Percentiles rank a stretch among this genome's conserved stretches.
Evolutionary conservation across 2,797 vertebrate genomes (phyloP).

Genomic region (Babyrousa celebensis): DNA sequence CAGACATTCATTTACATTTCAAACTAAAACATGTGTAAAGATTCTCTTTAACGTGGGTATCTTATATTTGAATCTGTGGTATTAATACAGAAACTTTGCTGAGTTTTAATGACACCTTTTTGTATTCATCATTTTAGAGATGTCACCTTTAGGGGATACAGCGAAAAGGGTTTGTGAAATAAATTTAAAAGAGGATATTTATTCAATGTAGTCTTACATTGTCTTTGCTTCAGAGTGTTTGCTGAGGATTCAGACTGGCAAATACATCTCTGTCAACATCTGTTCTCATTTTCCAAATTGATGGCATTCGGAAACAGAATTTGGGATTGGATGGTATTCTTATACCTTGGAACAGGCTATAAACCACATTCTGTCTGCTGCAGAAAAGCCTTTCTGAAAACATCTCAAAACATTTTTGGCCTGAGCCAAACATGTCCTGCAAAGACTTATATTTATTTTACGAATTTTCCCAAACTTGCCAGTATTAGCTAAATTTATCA

Average conservation of each 20-base stretch:
- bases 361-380: conserved; percentile 55
- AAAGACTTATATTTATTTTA: conserved; percentile 22
- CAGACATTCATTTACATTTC: conserved; percentile 78
- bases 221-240: conserved; percentile 80
- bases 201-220: conserved; percentile 60
- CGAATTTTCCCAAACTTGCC: conserved; percentile 3
- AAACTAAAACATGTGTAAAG: conserved; percentile 48
- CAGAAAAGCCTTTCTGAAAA: conserved; percentile 48
- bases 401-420: conserved; percentile 53
- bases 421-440: not conserved
- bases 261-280: conserved; percentile 85
- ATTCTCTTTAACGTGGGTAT: conserved; percentile 64
- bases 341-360: conserved; percentile 71
- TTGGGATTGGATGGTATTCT: conserved; percentile 79
- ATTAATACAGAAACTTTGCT: conserved; percentile 48
- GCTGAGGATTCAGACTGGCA: conserved; percentile 77
- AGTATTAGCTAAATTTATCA: conserved; percentile 32
- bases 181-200: conserved; percentile 42
- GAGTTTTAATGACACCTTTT: conserved; percentile 72
- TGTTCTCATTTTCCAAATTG: conserved; percentile 80
- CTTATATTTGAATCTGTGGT: not conserved
- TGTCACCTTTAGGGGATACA: conserved; percentile 49
- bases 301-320: conserved; percentile 73
- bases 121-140: conserved; percentile 66
- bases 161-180: conserved; percentile 73